phyloP scores from a whole-genome alignment of 2,888 invertebrate species.

The Epistrophe grossulariae region DNA sequence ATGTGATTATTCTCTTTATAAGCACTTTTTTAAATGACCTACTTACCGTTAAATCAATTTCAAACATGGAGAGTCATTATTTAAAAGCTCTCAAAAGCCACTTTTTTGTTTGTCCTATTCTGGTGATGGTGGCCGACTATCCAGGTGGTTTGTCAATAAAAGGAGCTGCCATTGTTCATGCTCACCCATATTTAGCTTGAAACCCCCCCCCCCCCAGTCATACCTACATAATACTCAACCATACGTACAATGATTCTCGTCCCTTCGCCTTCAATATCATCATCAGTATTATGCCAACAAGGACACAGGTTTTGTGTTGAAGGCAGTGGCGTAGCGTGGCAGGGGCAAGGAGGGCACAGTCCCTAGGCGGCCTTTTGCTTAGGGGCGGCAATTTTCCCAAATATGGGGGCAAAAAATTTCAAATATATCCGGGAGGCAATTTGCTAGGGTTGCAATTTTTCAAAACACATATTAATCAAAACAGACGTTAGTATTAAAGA shows the following conservation, averaged over 20 bases:
- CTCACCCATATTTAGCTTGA: neutral
- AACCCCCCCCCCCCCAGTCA: neutral
- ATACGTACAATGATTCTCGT: constrained; percentile 33
- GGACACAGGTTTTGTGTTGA: constrained; percentile 49
- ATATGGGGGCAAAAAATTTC: too few relatives aligned
- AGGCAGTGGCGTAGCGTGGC: too few relatives aligned
- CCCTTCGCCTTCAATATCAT: constrained; percentile 35
- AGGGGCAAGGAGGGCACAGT: too few relatives aligned
- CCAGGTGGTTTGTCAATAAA: constrained; percentile 60
- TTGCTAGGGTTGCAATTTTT: too few relatives aligned
- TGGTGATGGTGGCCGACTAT: constrained; percentile 1
- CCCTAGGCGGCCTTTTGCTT: too few relatives aligned
- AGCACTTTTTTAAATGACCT: constrained; percentile 71
- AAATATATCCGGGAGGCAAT: too few relatives aligned
- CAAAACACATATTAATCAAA: too few relatives aligned
- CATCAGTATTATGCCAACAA: constrained; percentile 33
- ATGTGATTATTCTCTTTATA: constrained; percentile 55
- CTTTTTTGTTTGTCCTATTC: constrained; percentile 30
- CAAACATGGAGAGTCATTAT: constrained; percentile 69
- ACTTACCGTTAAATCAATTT: constrained; percentile 74
- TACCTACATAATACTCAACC: neutral
- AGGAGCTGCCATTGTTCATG: constrained; percentile 35
- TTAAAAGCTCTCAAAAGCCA: constrained; percentile 35
- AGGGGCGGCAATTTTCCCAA: too few relatives aligned
- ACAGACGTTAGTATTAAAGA: too few relatives aligned